Conservation (phyloP, 2,888 invertebrate species). For the Scaptomyza tumidula region DNA sequence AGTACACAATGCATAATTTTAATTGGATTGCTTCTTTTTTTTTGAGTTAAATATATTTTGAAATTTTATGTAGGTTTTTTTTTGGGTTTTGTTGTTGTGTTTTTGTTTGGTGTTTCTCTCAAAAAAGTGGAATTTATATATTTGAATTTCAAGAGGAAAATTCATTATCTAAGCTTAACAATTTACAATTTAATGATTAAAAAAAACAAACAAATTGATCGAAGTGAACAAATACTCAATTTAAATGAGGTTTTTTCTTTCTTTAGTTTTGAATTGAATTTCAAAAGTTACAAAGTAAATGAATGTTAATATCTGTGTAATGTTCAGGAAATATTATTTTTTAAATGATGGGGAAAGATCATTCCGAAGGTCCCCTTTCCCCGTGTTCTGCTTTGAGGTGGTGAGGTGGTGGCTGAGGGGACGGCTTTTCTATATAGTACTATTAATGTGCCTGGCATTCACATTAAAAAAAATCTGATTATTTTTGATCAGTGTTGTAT, state of each 20-base stretch:
- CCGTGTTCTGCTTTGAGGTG: not conserved
- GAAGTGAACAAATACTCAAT: conserved; percentile 16
- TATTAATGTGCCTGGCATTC: conserved; percentile 32
- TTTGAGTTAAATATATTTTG: conserved; percentile 49
- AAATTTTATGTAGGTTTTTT: conserved; percentile 46
- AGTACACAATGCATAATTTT: not conserved
- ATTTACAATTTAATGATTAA: conserved; percentile 40
- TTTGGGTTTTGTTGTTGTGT: conserved; percentile 23
- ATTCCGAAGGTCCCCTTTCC: not conserved
- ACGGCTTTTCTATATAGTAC: conserved; percentile 29
- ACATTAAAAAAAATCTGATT: conserved; percentile 11
- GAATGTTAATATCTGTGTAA: conserved; percentile 3
- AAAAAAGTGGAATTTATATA: conserved; percentile 54
- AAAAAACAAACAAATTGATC: conserved; percentile 5
- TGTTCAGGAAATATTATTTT: conserved; percentile 2
- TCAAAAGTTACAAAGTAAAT: conserved; percentile 46
- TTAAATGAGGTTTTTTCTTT: conserved; percentile 15
- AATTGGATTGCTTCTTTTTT: not conserved
- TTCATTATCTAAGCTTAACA: conserved; percentile 47
- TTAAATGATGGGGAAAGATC: not conserved
- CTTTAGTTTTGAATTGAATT: no score
- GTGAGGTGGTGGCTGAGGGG: conserved; percentile 17
- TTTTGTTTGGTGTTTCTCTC: conserved; percentile 31
- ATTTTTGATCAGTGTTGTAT: conserved; percentile 36
- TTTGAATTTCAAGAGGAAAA: conserved; percentile 75